Evolutionary conservation across 37 sponge, comb jelly and placozoan genomes (phyloP).

Genomic region (Ephydatia muelleri): DNA sequence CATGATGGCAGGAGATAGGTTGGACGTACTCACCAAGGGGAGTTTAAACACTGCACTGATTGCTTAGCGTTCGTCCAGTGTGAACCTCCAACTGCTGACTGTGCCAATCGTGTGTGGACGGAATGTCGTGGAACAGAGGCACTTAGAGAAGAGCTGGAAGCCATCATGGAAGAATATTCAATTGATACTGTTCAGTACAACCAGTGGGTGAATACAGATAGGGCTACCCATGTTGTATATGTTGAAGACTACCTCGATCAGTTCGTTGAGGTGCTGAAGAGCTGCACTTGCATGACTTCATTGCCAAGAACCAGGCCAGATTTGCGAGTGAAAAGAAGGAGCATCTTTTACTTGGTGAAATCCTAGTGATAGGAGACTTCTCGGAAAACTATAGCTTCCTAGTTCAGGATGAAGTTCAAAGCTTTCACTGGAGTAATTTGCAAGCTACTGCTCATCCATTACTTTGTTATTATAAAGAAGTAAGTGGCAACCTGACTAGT

Average conservation of each 20-base stretch:
- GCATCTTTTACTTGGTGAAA: not conserved
- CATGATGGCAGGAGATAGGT: slow-evolving; percentile 26
- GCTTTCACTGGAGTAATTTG: slow-evolving; percentile 52
- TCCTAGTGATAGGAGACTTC: slow-evolving; percentile 37
- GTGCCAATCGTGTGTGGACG: slow-evolving; percentile 9
- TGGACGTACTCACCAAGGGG: not conserved
- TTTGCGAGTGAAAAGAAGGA: slow-evolving; percentile 12
- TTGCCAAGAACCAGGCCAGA: slow-evolving; percentile 19
- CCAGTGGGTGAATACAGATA: slow-evolving; percentile 21
- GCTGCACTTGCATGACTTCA: slow-evolving; percentile 22
- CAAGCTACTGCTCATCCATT: slow-evolving; percentile 43
- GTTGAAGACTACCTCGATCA: slow-evolving; percentile 33
- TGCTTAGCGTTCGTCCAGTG: slow-evolving; percentile 6
- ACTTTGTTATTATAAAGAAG: slow-evolving; percentile 22
- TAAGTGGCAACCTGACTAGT: slow-evolving; percentile 15
- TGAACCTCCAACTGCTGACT: slow-evolving; percentile 15
- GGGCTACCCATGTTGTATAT: slow-evolving; percentile 5
- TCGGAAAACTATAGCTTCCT: slow-evolving; percentile 53
- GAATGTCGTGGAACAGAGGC: slow-evolving; percentile 12
- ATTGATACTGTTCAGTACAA: not conserved
- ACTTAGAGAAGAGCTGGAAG: slow-evolving; percentile 13
- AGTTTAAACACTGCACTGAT: slow-evolving; percentile 3
- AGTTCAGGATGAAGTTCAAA: slow-evolving; percentile 43
- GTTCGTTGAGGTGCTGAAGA: slow-evolving; percentile 25
- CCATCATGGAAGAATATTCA: slow-evolving; percentile 12